These are phyloP conservation scores for Alouatta palliata DNA, from an alignment of 2,113 vertebrate genomes.

Conservation along the genomic window DNA sequence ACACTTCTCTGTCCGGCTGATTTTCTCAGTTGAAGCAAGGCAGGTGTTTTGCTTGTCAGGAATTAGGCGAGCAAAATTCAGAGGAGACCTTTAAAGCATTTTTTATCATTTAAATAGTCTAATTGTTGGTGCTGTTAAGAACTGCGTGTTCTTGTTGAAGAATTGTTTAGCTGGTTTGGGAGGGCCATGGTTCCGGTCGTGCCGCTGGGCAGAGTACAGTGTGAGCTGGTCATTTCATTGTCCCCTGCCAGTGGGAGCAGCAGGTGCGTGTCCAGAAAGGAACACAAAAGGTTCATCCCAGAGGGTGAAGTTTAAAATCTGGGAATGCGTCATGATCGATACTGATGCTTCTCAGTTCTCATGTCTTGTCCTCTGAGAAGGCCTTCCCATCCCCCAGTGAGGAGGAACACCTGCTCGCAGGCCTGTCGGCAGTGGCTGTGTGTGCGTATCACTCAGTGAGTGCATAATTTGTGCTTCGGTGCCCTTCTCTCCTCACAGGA, in stretches of 20 bases:
- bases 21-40: neutral
- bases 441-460: neutral
- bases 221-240: neutral
- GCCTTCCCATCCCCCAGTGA: accelerated
- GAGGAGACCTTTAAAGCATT: neutral
- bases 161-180: accelerated
- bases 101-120: neutral
- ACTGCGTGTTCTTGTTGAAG: accelerated
- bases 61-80: neutral
- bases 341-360: neutral
- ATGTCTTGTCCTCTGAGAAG: neutral
- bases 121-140: neutral
- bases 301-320: neutral
- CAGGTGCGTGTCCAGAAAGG: accelerated
- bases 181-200: neutral
- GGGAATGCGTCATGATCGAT: neutral
- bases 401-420: neutral
- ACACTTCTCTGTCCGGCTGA: neutral
- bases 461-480: accelerated
- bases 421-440: accelerated
- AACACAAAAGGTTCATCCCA: too few relatives aligned
- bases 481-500: neutral
- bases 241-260: accelerated
- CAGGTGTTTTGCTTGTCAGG: neutral
- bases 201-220: neutral